These are phyloP conservation scores for Vicugna pacos DNA, from an alignment of 2,113 vertebrate genomes.

Conservation along the genomic window DNA sequence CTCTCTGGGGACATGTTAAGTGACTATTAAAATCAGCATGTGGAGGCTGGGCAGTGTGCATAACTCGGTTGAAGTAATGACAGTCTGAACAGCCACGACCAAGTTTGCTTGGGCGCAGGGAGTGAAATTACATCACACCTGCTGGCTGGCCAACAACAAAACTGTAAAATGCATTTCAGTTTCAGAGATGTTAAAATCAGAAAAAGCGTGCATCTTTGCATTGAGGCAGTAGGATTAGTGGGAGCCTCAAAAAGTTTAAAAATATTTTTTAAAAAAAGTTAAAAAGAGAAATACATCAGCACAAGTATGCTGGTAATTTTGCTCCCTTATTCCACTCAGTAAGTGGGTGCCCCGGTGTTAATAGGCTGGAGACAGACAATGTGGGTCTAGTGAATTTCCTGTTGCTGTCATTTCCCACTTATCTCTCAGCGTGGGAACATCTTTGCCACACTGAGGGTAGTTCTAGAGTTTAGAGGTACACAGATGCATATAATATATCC, in stretches of 20 bases:
- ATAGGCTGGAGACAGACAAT: neutral
- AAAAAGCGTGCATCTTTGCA: neutral
- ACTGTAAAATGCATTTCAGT: neutral
- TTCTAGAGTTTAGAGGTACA: neutral
- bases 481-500: neutral
- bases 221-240: neutral
- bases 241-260: neutral
- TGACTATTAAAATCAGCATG: slow-evolving; percentile 47
- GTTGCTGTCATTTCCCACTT: neutral
- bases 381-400: neutral
- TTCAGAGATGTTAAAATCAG: neutral
- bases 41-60: neutral
- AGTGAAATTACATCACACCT: neutral
- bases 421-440: neutral
- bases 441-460: neutral
- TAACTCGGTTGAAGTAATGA: neutral
- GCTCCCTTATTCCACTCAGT: neutral
- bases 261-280: neutral
- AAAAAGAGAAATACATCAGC: neutral
- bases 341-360: neutral
- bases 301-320: neutral
- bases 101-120: neutral
- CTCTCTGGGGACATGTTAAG: slow-evolving; percentile 18
- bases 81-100: neutral
- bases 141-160: neutral